phyloP scores from a whole-genome alignment of 2,113 vertebrate species.

The Excalfactoria chinensis region DNA sequence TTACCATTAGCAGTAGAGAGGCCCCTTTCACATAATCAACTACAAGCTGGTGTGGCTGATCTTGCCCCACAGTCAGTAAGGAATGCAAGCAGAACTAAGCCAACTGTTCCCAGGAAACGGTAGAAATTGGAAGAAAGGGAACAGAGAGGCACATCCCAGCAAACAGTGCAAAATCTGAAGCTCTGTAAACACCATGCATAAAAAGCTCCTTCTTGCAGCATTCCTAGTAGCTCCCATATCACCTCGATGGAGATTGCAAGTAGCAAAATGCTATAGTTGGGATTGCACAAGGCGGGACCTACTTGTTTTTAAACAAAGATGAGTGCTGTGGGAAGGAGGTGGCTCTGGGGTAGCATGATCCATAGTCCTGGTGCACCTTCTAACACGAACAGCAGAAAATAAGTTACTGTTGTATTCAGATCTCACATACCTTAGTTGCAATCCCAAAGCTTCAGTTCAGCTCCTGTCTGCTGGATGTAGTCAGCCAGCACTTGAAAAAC shows the following conservation, averaged over 20 bases:
- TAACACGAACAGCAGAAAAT: background rate
- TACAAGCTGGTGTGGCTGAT: background rate
- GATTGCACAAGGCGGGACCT: background rate
- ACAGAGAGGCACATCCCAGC: fast-evolving
- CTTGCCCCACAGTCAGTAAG: background rate
- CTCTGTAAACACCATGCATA: fast-evolving
- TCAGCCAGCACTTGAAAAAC: background rate
- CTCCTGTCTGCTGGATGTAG: background rate
- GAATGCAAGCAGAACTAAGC: background rate
- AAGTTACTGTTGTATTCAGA: background rate
- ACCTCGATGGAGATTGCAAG: background rate
- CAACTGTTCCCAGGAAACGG: background rate
- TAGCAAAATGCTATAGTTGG: background rate
- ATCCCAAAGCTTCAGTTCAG: background rate
- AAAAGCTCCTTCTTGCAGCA: background rate
- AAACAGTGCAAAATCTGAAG: background rate
- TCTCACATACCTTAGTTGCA: background rate
- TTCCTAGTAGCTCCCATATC: background rate
- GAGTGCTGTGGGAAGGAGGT: fast-evolving
- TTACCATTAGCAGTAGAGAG: background rate
- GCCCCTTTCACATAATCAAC: background rate
- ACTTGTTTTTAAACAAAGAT: background rate
- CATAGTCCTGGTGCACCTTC: background rate
- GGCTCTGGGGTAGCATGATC: background rate
- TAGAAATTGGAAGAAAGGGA: background rate